These are phyloP conservation scores for Mormyrus proboscirostris DNA, from an alignment of 2,797 vertebrate genomes.

Conservation along the genomic window DNA sequence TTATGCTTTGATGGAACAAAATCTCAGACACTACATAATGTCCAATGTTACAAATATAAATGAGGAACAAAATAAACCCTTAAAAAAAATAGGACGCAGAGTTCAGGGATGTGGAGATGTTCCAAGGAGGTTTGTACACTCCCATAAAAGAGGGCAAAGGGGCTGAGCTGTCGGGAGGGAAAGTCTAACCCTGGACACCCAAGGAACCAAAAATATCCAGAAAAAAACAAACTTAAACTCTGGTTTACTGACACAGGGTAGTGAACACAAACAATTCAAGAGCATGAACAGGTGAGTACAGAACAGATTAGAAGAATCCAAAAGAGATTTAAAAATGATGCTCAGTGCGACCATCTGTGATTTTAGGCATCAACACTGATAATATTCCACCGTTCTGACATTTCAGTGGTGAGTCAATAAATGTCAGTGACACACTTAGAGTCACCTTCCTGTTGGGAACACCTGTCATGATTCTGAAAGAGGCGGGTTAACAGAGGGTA, in stretches of 20 bases:
- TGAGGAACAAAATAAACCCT: not conserved
- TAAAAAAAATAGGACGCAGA: not conserved
- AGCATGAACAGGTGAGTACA: not conserved
- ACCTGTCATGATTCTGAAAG: not conserved
- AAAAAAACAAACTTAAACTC: not conserved
- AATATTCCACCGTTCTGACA: not conserved
- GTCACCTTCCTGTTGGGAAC: not conserved
- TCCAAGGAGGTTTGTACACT: not conserved
- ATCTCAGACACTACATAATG: not conserved
- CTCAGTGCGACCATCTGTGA: not conserved
- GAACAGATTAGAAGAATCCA: not conserved
- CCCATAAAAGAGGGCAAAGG: not conserved
- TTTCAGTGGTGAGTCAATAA: not conserved
- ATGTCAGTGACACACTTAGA: not conserved
- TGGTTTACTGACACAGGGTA: not conserved
- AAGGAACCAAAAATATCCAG: not conserved
- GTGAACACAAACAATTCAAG: not conserved
- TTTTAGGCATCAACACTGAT: not conserved
- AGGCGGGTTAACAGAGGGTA: not conserved
- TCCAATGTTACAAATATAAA: not conserved
- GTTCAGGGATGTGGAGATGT: not conserved
- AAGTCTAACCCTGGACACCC: not conserved
- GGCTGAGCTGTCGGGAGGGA: not conserved
- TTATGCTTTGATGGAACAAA: not conserved
- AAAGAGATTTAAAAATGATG: not conserved